Evolutionary conservation across 2,888 invertebrate species (phyloP).

Genomic region (Plebejus melissa): DNA sequence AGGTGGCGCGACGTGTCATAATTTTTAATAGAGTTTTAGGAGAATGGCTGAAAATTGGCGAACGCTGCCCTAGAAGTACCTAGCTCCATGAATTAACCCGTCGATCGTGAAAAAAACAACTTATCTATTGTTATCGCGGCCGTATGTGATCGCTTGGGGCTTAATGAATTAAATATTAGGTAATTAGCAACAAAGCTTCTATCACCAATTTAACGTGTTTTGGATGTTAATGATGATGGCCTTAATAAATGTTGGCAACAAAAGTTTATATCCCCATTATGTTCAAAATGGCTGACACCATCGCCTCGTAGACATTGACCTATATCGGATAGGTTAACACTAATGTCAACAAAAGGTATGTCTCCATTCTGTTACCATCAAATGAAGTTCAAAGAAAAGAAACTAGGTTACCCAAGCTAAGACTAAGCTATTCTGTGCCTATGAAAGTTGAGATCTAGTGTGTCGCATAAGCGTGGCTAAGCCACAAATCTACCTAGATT

Average conservation of each 20-base stretch:
- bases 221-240: neutral
- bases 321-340: constrained; percentile 54
- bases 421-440: neutral
- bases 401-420: constrained; percentile 8
- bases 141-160: too few species aligned
- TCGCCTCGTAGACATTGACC: constrained; percentile 59
- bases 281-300: constrained; percentile 67
- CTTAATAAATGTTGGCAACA: constrained; percentile 32
- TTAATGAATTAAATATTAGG: too few species aligned
- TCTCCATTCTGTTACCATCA: neutral
- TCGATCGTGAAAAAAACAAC: too few species aligned
- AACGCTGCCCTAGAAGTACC: too few species aligned
- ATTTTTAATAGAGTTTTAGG: neutral
- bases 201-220: neutral
- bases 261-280: constrained; percentile 43
- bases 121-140: too few species aligned
- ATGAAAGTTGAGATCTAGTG: neutral
- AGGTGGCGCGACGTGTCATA: neutral
- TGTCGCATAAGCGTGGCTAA: neutral
- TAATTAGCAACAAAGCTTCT: neutral
- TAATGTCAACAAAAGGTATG: constrained; percentile 25
- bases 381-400: constrained; percentile 15
- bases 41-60: neutral
- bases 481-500: too few species aligned
- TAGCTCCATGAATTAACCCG: too few species aligned